Base-by-base conservation (phyloP, 2,888 invertebrate genomes). In the Drosophila mercatorum region DNA sequence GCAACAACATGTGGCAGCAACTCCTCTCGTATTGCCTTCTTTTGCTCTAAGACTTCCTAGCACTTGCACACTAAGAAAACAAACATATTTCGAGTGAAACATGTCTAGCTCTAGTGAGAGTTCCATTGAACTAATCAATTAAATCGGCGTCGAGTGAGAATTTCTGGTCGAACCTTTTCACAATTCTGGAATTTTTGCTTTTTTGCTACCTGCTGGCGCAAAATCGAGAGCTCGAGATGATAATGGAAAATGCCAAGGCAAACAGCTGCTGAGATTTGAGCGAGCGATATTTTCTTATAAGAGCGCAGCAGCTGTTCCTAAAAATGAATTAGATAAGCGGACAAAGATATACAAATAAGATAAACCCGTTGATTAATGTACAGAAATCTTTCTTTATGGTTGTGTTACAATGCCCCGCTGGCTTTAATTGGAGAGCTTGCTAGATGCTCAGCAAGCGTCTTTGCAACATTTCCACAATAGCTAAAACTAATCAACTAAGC, bases 81-180 rank as follows among this genome's bases (percentile, higher is more conserved):
- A 12, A 17, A 34, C 71, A 60, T 46, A 53, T 26, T 75, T 75
- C 77, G 44, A 56, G 55, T 41, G 59, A 72, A 77, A 44, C 38
- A 57, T 64, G 60, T 44, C 52, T 57, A 34, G 63, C 46, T 26
- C 52, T 38, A 47, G 38, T 61, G 55, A 67, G 57, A 75, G 61
- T 77, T 80, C 67, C 28, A 61, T 47, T 60, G 76, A 88, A 80
- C 71, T 43, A 31, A 52, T 55, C 51, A 67, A 80, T 68, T 82
- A 66, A 59, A 58, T 31, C 61, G 61, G 36, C 59, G 53, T 60
- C 62, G 28, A 11, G 22, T 11, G 38, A 47, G 22, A 34, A n/a
- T 67, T 72, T 72, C 46, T 12, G 26, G 59, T 17, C 59, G 63
- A 73, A 68, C 68, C 68, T 84, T 73, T 79, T 60, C 62, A 75